Base-by-base conservation (phyloP, 2,888 invertebrate genomes). In the Lycocerus yunnanus region DNA sequence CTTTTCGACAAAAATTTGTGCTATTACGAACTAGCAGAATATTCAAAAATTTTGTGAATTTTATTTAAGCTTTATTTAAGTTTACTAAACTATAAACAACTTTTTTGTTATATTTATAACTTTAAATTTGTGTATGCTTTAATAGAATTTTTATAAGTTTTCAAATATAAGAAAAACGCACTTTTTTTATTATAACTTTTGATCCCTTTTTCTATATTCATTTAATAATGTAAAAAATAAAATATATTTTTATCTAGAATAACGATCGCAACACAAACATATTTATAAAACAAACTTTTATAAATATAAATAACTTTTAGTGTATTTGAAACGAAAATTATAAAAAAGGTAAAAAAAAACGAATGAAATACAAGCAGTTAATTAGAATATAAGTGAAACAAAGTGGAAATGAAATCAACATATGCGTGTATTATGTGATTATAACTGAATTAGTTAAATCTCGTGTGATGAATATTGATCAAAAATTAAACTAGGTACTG, bases 401-500 rank as follows among this genome's bases (percentile, higher is more conserved):
- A 43, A 43, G 43, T 16, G 15, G 11, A 63, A 61, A 63, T 27
- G 15, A 16, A 69, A 63, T 27, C 61, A 63, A 69, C 61, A 63
- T 63, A 61, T 69, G 69, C 69, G 43, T 69, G 63, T 15, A 20
- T 43, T 69, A 27, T 69, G 61, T 69, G 70, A 66, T 63, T 63
- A 63, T 63, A 20, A 20, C 61, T 63, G 61, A 63, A 63, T 63
- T 63, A 63, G 61, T 63, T 63, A 63, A 43, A 43, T 43, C 43
- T 43, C 43, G 43, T 43, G 43, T 43, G 43, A 43, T 43, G 43
- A 43, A 43, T 43, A 43, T 43, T 43, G 43, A 43, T 43, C 43
- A 43, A 43, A 43, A 43, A 43, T 43, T 43, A 24, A 24, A 24
- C 21, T 24, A 43, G 43, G 43, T 13, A 6, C 43, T 43, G 43